phyloP scores from a whole-genome alignment of 2,888 invertebrate genomes.

The Cantharis lateralis region DNA sequence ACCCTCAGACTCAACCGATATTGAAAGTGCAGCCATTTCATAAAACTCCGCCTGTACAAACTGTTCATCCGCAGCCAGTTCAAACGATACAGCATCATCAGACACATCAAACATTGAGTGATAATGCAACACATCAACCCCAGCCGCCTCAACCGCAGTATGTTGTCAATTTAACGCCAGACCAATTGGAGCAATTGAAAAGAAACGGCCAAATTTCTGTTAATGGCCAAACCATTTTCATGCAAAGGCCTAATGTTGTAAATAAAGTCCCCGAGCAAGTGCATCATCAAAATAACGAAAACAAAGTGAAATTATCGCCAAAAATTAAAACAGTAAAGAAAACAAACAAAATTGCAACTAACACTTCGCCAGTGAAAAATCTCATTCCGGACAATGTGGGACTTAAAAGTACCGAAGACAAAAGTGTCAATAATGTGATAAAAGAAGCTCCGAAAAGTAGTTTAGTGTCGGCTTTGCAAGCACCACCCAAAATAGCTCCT shows the following conservation, averaged over 20 bases:
- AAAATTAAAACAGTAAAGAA: conserved; percentile 53
- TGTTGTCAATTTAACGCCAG: conserved; percentile 55
- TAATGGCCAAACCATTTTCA: conserved; percentile 56
- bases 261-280: conserved; percentile 16
- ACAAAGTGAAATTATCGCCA: conserved; percentile 48
- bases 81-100: conserved; percentile 42
- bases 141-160: conserved; percentile 51
- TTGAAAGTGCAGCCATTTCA: conserved; percentile 51
- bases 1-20: conserved; percentile 38
- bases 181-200: conserved; percentile 55
- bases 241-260: conserved; percentile 49
- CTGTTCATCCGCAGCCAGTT: conserved; percentile 51
- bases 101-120: conserved; percentile 27
- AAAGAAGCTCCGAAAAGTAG: conserved; percentile 34
- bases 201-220: conserved; percentile 55
- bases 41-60: conserved; percentile 53
- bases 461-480: conserved; percentile 43
- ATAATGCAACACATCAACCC: conserved; percentile 32
- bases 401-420: conserved; percentile 25
- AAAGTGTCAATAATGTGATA: conserved; percentile 33
- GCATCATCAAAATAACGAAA: conserved; percentile 37
- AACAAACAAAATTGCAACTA: conserved; percentile 31
- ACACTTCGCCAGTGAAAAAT: conserved; percentile 14
- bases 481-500: conserved; percentile 45
- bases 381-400: conserved; percentile 20